phyloP scores from a whole-genome alignment of 2,888 invertebrate genomes.

The Brachycybe producta region DNA sequence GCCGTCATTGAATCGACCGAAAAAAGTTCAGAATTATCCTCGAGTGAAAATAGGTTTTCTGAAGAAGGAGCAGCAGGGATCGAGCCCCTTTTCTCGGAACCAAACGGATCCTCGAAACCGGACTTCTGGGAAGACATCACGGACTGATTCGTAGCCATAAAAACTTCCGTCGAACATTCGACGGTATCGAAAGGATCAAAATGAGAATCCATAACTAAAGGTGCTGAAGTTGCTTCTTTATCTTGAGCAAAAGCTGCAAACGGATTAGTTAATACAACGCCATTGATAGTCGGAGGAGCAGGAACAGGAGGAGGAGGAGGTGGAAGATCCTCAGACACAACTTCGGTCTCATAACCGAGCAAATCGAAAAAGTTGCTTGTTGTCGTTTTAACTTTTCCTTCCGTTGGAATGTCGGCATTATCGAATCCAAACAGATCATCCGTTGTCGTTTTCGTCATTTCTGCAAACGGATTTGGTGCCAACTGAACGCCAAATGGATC shows the following conservation, averaged over 20 bases:
- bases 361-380: no score
- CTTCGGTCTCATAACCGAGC: no score
- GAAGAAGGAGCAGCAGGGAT: neutral
- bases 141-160: neutral
- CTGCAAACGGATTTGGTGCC: constrained; percentile 19
- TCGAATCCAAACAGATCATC: neutral
- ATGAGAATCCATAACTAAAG: neutral
- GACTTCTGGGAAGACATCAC: constrained; percentile 14
- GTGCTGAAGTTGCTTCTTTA: neutral
- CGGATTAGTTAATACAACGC: neutral
- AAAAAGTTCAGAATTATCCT: neutral
- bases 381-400: no score
- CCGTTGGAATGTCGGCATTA: no score
- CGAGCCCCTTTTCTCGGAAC: constrained; percentile 5
- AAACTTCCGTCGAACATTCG: constrained; percentile 4
- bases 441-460: neutral
- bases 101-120: constrained; percentile 24
- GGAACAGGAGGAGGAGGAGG: neutral
- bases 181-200: constrained; percentile 6
- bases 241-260: neutral
- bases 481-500: constrained; percentile 15
- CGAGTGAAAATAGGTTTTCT: no score
- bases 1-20: no score
- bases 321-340: neutral
- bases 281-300: neutral